Evolutionary conservation across 2,113 vertebrate genomes (phyloP).

Genomic region (Gymnorhina tibicen): DNA sequence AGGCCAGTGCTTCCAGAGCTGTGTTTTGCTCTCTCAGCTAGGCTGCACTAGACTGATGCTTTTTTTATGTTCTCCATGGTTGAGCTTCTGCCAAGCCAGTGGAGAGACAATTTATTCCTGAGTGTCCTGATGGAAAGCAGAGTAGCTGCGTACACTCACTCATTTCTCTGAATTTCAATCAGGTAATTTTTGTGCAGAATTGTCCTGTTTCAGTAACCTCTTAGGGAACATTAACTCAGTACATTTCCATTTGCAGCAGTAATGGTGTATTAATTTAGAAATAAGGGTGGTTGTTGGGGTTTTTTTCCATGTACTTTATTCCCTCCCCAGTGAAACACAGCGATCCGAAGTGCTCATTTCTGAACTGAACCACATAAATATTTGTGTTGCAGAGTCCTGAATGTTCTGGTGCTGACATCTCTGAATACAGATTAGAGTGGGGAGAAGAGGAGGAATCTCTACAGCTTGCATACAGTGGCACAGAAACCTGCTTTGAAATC

Average conservation of each 20-base stretch:
- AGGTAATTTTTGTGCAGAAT: not conserved
- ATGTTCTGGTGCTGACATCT: constrained; percentile 91
- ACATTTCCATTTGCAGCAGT: not conserved
- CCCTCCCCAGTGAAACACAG: not conserved
- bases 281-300: not conserved
- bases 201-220: not conserved
- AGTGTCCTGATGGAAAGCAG: not conserved
- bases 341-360: not conserved
- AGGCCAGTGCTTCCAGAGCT: not conserved
- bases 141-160: not conserved
- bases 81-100: not conserved
- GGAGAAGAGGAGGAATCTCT: constrained; percentile 87
- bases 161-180: constrained; percentile 27
- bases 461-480: constrained; percentile 85
- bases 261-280: constrained; percentile 9
- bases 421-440: constrained; percentile 95
- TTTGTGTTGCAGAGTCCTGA: constrained; percentile 84
- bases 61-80: not conserved
- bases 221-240: not conserved
- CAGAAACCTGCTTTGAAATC: constrained; percentile 86
- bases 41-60: not conserved
- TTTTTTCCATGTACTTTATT: not conserved
- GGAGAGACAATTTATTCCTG: constrained; percentile 1
- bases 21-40: not conserved
- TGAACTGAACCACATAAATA: not conserved